phyloP scores from a whole-genome alignment of 2,888 invertebrate genomes.

The Micoletzkya japonica region DNA sequence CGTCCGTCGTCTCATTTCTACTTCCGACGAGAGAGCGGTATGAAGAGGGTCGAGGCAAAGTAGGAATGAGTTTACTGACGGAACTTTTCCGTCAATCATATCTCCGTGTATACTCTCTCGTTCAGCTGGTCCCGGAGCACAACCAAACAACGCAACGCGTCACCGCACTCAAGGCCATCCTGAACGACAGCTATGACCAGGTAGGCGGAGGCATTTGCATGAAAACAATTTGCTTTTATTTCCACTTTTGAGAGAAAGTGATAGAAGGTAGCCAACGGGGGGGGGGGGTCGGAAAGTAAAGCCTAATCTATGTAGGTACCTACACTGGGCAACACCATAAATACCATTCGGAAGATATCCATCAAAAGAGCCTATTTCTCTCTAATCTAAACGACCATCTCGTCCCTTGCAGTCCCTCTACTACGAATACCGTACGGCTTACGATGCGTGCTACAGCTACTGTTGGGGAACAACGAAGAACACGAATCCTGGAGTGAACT shows the following conservation, averaged over 20 bases:
- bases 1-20: no score
- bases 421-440: slow-evolving; percentile 29
- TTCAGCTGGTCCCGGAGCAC: slow-evolving; percentile 3
- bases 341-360: no score
- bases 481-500: slow-evolving; percentile 9
- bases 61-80: no score
- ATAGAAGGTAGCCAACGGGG: neutral
- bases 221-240: neutral
- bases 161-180: neutral
- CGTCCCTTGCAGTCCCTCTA: slow-evolving; percentile 22
- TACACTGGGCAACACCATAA: no score
- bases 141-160: neutral
- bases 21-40: no score
- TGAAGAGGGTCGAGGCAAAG: no score
- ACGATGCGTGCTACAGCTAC: slow-evolving; percentile 44
- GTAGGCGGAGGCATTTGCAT: neutral
- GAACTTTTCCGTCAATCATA: no score
- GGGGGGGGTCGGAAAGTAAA: no score
- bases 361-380: no score
- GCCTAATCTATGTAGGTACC: neutral
- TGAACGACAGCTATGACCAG: neutral
- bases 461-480: slow-evolving; percentile 30
- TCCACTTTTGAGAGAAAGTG: neutral
- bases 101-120: no score
- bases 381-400: no score